Conservation (phyloP, 2,113 vertebrate species). For the Illadopsis cleaveri region DNA sequence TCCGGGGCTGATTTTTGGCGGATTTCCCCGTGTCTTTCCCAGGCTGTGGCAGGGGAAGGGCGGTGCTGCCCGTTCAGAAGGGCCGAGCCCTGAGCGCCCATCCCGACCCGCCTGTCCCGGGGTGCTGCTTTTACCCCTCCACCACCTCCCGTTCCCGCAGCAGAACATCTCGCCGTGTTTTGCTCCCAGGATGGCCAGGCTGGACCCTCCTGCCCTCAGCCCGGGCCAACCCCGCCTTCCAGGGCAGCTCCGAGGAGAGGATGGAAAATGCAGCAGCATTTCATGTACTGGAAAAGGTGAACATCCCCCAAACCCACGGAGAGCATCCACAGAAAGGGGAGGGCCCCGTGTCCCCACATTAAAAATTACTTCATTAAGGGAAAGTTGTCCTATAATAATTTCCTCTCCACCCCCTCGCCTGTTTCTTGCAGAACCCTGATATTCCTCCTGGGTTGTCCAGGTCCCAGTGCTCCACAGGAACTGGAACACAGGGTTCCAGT, state of each 20-base stretch:
- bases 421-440: background rate
- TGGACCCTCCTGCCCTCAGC: slow-evolving; percentile 82
- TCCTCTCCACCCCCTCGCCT: background rate
- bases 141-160: background rate
- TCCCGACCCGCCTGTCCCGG: accelerated
- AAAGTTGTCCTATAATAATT: background rate
- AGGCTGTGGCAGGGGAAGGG: accelerated
- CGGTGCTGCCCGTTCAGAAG: background rate
- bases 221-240: slow-evolving; percentile 82
- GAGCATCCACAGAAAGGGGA: background rate
- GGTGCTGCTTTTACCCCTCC: accelerated
- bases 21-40: background rate
- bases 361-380: background rate
- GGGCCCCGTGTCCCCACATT: background rate
- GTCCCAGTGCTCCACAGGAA: background rate
- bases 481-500: background rate
- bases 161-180: slow-evolving; percentile 75
- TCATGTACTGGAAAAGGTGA: slow-evolving; percentile 78
- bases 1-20: accelerated
- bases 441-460: background rate
- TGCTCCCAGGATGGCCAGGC: slow-evolving; percentile 64
- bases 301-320: accelerated
- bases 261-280: slow-evolving; percentile 77
- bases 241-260: slow-evolving; percentile 77
- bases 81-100: accelerated